These are phyloP conservation scores for Kryptolebias ocellatus DNA, from an alignment of 2,797 vertebrate species.

Conservation along the genomic window DNA sequence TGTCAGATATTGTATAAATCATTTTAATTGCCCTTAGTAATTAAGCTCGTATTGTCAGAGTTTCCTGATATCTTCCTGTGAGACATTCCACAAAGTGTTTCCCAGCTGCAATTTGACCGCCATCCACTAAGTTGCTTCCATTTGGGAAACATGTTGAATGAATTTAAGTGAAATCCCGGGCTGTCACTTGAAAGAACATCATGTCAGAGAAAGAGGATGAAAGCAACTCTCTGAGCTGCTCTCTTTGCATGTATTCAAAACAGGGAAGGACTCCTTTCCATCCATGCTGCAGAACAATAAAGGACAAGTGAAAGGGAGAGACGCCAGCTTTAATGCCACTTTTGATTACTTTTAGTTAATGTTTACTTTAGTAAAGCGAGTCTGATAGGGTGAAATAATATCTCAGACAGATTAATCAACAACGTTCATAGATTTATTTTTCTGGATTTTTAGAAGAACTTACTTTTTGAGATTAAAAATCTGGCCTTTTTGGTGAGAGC, in stretches of 20 bases:
- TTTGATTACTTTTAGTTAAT: background rate
- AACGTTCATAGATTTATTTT: background rate
- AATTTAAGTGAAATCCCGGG: constrained; percentile 47
- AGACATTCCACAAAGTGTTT: constrained; percentile 16
- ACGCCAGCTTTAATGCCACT: background rate
- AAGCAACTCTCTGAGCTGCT: constrained; percentile 24
- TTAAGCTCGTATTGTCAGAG: constrained; percentile 21
- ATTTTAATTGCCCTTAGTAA: constrained; percentile 14
- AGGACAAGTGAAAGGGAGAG: background rate
- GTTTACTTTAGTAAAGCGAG: no score
- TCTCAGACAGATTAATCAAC: no score
- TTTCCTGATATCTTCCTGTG: constrained; percentile 16
- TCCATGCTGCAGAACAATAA: constrained; percentile 4
- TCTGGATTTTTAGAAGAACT: background rate
- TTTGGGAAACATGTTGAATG: constrained; percentile 34
- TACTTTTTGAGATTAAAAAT: constrained; percentile 1
- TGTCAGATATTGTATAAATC: background rate
- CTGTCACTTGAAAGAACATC: constrained; percentile 40
- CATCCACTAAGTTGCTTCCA: constrained; percentile 2
- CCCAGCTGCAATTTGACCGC: constrained; percentile 20
- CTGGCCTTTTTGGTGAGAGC: constrained; percentile 9
- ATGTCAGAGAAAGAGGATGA: constrained; percentile 44
- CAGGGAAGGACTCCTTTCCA: constrained; percentile 17
- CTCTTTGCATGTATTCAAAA: constrained; percentile 4
- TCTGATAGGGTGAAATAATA: no score